Evolutionary conservation across 2,113 vertebrate species (phyloP).

Genomic region (Labrus mixtus): DNA sequence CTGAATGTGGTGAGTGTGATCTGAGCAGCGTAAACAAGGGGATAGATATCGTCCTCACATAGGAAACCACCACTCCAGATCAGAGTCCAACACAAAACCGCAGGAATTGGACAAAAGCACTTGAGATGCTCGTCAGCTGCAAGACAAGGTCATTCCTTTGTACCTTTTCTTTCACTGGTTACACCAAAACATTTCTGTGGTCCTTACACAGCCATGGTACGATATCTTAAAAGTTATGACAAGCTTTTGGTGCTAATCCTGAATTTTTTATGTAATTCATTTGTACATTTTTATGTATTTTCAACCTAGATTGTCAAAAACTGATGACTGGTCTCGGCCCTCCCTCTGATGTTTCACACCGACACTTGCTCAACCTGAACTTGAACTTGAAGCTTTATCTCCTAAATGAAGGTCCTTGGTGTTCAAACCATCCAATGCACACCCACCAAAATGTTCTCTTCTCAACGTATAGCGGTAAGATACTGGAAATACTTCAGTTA

Average conservation of each 20-base stretch:
- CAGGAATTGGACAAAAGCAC: conserved; percentile 17
- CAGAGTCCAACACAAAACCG: conserved; percentile 18
- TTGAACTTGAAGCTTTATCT: too few relatives aligned
- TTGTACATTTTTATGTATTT: too few relatives aligned
- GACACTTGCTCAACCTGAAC: too few relatives aligned
- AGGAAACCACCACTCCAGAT: conserved; percentile 27
- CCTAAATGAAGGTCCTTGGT: too few relatives aligned
- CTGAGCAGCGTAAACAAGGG: conserved; percentile 63
- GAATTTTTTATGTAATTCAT: too few relatives aligned
- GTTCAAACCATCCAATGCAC: too few relatives aligned
- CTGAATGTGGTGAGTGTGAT: conserved; percentile 51
- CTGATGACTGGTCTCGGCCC: background rate
- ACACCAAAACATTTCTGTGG: background rate
- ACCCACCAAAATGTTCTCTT: too few relatives aligned
- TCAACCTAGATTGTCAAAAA: background rate
- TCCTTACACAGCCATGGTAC: background rate
- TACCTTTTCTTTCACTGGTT: background rate
- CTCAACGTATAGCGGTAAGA: too few relatives aligned
- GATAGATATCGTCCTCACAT: conserved; percentile 51
- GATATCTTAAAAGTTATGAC: too few relatives aligned
- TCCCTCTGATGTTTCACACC: too few relatives aligned
- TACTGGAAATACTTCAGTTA: too few relatives aligned
- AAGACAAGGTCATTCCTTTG: background rate
- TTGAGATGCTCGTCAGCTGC: conserved; percentile 11
- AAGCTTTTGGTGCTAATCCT: too few relatives aligned